Base-by-base conservation (phyloP, 2,797 vertebrate species). In the Dermochelys coriacea region DNA sequence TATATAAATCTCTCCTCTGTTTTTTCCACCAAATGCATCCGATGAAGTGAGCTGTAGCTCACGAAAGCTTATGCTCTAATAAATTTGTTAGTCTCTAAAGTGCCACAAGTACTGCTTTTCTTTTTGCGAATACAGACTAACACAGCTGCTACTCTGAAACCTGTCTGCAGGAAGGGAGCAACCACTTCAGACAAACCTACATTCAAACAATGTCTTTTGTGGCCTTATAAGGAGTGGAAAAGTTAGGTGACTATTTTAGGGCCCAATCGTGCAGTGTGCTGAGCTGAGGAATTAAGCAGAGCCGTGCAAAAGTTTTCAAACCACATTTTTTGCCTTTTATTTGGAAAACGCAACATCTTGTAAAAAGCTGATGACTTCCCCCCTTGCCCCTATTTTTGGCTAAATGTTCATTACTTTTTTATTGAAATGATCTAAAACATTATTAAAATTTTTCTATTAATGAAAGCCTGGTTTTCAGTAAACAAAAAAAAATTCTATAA, bases 201-300 rank as follows among this genome's bases (percentile, higher is more conserved):
- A 74, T 23, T 49, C 8, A 11, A 6, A 52, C 45, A 23, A n/a
- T 9, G 25, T 21, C 5, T 45, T 34, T 87, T 34, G 19, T 6
- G 10, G 7, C 27, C 47, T 91, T 88, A 45, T 2, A 84, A 64
- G 85, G n/a, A n/a, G 29, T n/a, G 8, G 6, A 27, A 61, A 34
- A 31, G 31, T 34, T 31, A 61, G 59, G 59, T 31, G 31, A 61
- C 59, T 34, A 8, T 61, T 61, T 34, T 51, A 41, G 91, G 86
- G 50, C 8, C 31, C 81, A 2, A 8, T 82, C 41, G 68, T 84
- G 18, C 9, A 84, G 55, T 0, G 0, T 16, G 3, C 2, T 8
- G 0, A 15, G 25, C 8, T 89, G 77, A 90, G 47, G 27, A 25
- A 49, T 74, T 49, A 49, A 31, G 74, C 45, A 49, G 74, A 49